Evolutionary conservation across 1,140 invertebrate species (phyloP).

Genomic region (Archivesica marissinica): DNA sequence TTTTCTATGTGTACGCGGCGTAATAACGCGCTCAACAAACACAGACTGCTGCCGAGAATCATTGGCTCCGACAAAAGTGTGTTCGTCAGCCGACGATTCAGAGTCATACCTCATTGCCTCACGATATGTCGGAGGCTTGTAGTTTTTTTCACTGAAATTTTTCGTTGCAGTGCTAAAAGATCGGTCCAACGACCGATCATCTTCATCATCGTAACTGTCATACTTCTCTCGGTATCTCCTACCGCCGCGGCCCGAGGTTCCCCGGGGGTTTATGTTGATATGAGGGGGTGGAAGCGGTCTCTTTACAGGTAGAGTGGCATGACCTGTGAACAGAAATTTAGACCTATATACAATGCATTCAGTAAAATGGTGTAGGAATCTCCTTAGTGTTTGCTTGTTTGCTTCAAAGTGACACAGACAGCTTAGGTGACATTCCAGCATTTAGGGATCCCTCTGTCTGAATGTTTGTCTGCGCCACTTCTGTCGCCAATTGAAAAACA

Average conservation of each 20-base stretch:
- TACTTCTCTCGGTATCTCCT: conserved; percentile 24
- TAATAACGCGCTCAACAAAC: conserved; percentile 58
- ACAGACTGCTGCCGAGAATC: conserved; percentile 41
- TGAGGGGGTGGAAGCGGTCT: conserved; percentile 51
- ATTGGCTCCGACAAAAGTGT: conserved; percentile 54
- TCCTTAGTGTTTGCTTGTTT: too few species aligned
- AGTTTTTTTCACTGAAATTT: conserved; percentile 59
- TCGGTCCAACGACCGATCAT: background rate
- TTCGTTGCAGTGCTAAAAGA: conserved; percentile 2
- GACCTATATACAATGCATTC: too few species aligned
- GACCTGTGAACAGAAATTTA: conserved; percentile 32
- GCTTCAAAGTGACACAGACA: too few species aligned
- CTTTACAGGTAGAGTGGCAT: conserved; percentile 51
- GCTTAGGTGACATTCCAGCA: too few species aligned
- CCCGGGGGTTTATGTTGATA: conserved; percentile 4
- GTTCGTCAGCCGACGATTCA: conserved; percentile 50
- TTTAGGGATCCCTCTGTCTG: too few species aligned
- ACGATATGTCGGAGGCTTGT: conserved; percentile 53
- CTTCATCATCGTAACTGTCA: conserved; percentile 13
- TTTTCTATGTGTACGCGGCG: conserved; percentile 31
- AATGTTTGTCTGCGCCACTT: too few species aligned
- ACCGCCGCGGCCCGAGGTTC: conserved; percentile 29
- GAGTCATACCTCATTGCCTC: conserved; percentile 52
- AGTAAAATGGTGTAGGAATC: too few species aligned
- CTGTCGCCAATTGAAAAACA: too few species aligned